Base-by-base conservation (phyloP, 2,797 vertebrate genomes). In the Tauraco hartlaubi region DNA sequence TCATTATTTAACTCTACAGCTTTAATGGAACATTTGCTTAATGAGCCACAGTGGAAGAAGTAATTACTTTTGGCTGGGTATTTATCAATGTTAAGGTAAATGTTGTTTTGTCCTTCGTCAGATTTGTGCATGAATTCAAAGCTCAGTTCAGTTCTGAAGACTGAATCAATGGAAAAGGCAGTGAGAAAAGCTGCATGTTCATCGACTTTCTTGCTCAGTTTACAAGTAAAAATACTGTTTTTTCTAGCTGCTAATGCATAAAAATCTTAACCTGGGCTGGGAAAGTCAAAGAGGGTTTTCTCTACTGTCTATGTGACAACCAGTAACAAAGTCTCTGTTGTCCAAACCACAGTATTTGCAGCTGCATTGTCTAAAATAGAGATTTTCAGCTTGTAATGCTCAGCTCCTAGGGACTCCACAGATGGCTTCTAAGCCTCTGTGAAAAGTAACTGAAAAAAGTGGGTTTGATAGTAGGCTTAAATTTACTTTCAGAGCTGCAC, bases 111-210 rank as follows among this genome's bases (percentile, higher is more conserved):
- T 64, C 33, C 52, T 85, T n/a, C 56, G 61, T 80, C 93, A 94
- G 93, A 92, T 95, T 88, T 80, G 41, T 61, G 58, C 82, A 80
- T 92, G 78, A 90, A 91, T 79, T 94, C 44, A 56, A 85, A 94
- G 28, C 72, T 87, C 55, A 23, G 19, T 82, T 92, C 6, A 2
- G 9, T 71, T 85, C 49, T 91, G 61, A 89, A 62, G 59, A 43
- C 7, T 11, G 19, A 64, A 84, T 64, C n/a, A 41, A 12, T 56
- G 26, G 49, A 73, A 85, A 92, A 92, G 19, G 7, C 14, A 82
- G 26, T 16, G 77, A 37, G 74, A 87, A 67, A 82, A 75, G 9
- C 31, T 82, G 76, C 11, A 25, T 16, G 26, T 72, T 76, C 15
- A 9, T 48, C 18, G 31, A 41, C 28, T 77, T 83, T 39, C 18